A percentile compares a stretch with the other conserved stretches of the same genome.
phyloP scores from a whole-genome alignment of 2,113 vertebrate genomes.

The Halcyon senegalensis region DNA sequence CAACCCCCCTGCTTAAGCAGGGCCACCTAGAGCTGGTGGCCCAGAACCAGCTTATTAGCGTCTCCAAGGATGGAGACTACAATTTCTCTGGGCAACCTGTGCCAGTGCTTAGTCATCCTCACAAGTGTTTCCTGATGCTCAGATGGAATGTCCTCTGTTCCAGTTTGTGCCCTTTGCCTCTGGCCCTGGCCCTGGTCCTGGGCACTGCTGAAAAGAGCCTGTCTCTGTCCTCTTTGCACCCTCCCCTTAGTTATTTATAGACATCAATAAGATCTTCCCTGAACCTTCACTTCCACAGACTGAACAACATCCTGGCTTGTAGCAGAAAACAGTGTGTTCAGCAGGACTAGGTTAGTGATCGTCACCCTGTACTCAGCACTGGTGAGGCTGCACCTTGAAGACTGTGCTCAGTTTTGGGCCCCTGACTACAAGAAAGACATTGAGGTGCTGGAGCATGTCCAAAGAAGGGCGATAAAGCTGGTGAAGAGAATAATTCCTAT shows the following conservation, averaged over 20 bases:
- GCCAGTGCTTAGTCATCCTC: neutral
- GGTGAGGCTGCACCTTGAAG: neutral
- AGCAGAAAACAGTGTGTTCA: neutral
- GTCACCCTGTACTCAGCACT: neutral
- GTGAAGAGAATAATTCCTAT: neutral
- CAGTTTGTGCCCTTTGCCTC: neutral
- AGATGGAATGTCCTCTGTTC: neutral
- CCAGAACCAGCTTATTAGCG: neutral
- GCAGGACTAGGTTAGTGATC: neutral
- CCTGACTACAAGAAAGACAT: neutral
- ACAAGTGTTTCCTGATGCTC: neutral
- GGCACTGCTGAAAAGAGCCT: neutral
- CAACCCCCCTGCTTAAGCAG: neutral
- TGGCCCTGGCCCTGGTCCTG: neutral
- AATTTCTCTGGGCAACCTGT: neutral
- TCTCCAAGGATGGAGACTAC: neutral
- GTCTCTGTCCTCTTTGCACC: neutral
- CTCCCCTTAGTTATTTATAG: neutral
- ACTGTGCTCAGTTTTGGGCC: neutral
- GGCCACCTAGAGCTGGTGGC: neutral
- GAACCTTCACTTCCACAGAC: neutral
- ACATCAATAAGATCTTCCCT: neutral
- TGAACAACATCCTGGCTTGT: neutral
- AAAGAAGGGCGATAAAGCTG: neutral
- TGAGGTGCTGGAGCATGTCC: neutral